Evolutionary conservation across 2,797 vertebrate genomes (phyloP).

Genomic region (Yasuhikotakia modesta): DNA sequence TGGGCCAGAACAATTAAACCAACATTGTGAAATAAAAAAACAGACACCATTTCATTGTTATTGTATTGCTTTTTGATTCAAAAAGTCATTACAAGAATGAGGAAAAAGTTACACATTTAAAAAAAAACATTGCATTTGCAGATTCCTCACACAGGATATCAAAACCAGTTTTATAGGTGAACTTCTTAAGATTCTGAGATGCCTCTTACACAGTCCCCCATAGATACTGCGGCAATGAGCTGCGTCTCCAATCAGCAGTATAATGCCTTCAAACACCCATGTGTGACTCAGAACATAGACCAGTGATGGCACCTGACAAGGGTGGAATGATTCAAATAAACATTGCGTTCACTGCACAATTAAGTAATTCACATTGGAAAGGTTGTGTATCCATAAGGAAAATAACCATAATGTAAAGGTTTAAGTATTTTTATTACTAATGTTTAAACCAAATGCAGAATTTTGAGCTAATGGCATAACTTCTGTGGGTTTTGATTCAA

Average conservation of each 20-base stretch:
- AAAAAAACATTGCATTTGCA: constrained; percentile 85
- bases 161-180: constrained; percentile 91
- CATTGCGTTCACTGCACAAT: neutral
- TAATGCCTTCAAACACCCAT: neutral
- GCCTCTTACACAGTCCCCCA: constrained; percentile 31
- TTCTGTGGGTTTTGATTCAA: constrained; percentile 43
- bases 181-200: constrained; percentile 60
- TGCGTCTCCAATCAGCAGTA: neutral
- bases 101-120: constrained; percentile 92
- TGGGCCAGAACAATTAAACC: neutral
- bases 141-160: constrained; percentile 82
- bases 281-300: neutral
- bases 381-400: neutral
- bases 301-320: neutral
- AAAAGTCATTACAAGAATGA: constrained; percentile 91
- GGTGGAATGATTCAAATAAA: constrained; percentile 2
- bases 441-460: neutral
- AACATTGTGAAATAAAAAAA: constrained; percentile 69
- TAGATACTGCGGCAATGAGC: neutral
- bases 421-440: constrained; percentile 59
- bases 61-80: constrained; percentile 97
- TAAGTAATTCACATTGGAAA: too few relatives aligned
- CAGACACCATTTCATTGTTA: constrained; percentile 91
- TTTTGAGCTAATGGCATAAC: neutral
- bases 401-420: constrained; percentile 1